Evolutionary conservation across 2,113 vertebrate genomes (phyloP).

Genomic region (Sander vitreus): DNA sequence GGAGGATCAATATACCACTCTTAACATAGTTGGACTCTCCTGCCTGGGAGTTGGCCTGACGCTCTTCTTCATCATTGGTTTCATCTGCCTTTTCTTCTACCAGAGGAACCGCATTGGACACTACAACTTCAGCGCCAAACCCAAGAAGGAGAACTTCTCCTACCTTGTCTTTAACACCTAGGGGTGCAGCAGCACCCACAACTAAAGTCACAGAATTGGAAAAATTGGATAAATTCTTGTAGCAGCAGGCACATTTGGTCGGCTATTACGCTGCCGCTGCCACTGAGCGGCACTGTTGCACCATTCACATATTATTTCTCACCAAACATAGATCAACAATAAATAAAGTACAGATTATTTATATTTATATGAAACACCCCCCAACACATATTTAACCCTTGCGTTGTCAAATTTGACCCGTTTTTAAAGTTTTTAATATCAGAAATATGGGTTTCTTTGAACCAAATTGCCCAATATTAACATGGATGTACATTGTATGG

Average conservation of each 20-base stretch:
- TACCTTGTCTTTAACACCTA: conserved; percentile 79
- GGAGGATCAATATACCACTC: not conserved
- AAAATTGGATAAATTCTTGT: not conserved
- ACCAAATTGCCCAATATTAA: too few species aligned
- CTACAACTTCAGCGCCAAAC: conserved; percentile 80
- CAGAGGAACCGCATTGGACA: conserved; percentile 83
- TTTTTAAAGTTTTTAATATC: too few species aligned
- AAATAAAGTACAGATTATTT: conserved; percentile 21
- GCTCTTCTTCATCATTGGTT: conserved; percentile 61
- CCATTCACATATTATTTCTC: not conserved
- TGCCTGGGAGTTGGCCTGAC: conserved; percentile 76
- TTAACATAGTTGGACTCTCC: conserved; percentile 64
- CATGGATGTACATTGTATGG: too few species aligned
- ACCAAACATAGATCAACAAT: not conserved
- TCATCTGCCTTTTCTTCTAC: conserved; percentile 69
- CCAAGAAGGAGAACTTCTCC: conserved; percentile 80
- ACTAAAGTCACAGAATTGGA: not conserved
- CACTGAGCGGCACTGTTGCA: conserved; percentile 49
- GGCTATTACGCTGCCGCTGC: not conserved
- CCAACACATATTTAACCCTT: not conserved
- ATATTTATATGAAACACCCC: not conserved
- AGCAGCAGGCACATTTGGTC: not conserved
- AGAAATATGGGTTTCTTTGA: too few species aligned
- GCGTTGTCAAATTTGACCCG: too few species aligned
- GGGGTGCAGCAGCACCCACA: not conserved